These are phyloP conservation scores for Stegodyphus dumicola DNA, from an alignment of 1,140 invertebrate species.

Conservation along the genomic window DNA sequence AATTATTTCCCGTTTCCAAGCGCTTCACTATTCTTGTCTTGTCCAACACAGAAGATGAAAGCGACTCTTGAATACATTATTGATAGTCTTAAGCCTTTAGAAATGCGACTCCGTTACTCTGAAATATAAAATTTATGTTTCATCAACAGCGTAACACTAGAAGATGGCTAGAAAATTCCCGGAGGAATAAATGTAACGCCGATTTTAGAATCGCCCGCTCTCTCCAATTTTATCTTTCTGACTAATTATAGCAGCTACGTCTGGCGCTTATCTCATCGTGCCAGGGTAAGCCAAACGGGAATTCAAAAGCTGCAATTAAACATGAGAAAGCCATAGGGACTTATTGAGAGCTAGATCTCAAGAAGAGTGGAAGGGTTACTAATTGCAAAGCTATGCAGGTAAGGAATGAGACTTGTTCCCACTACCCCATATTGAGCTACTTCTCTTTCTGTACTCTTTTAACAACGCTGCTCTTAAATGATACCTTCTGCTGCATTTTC, in stretches of 20 bases:
- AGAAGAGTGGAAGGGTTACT: not conserved
- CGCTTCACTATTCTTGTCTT: too few species aligned
- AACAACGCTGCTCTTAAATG: too few species aligned
- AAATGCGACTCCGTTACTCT: too few species aligned
- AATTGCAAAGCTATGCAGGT: not conserved
- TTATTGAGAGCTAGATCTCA: not conserved
- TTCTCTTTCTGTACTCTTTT: too few species aligned
- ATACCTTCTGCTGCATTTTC: too few species aligned
- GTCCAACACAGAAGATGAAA: too few species aligned
- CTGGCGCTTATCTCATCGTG: constrained; percentile 8
- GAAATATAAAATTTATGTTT: constrained; percentile 8
- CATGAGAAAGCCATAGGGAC: not conserved
- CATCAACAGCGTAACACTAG: not conserved
- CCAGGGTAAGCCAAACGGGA: constrained; percentile 28
- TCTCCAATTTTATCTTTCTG: constrained; percentile 15
- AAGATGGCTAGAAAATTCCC: not conserved
- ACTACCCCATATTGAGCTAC: too few species aligned
- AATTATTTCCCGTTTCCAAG: too few species aligned
- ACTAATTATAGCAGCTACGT: constrained; percentile 4
- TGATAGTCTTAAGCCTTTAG: too few species aligned
- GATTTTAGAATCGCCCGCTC: too few species aligned
- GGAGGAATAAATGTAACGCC: not conserved
- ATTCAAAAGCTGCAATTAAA: constrained; percentile 32
- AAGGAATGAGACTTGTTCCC: too few species aligned
- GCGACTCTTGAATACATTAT: too few species aligned